Evolutionary conservation across 1,140 invertebrate species (phyloP).

Genomic region (Saxidomus purpurata): DNA sequence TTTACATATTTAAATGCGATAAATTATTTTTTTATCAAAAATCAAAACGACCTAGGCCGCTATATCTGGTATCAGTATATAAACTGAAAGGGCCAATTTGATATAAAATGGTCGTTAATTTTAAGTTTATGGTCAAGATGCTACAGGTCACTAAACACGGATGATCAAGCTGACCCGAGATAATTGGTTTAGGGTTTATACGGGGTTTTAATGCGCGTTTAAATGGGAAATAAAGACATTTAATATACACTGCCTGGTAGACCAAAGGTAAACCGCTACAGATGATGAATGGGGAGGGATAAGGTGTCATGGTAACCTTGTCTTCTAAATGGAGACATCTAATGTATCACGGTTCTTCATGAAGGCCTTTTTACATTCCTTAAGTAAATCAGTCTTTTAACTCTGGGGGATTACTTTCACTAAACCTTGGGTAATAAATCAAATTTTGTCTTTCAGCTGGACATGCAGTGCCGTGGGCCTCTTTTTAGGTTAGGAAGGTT

Average conservation of each 20-base stretch:
- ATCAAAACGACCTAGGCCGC: neutral
- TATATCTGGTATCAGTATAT: neutral
- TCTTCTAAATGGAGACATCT: neutral
- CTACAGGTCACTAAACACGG: neutral
- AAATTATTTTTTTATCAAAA: neutral
- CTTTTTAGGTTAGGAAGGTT: too few relatives aligned
- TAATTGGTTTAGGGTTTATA: slow-evolving; percentile 15
- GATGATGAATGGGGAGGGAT: neutral
- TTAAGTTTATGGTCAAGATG: neutral
- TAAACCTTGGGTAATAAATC: too few relatives aligned
- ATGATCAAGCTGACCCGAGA: neutral
- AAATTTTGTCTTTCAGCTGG: too few relatives aligned
- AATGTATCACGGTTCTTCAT: neutral
- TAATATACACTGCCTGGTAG: neutral
- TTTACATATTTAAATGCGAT: neutral
- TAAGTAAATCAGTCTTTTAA: neutral
- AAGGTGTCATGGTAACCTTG: neutral
- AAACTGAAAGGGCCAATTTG: neutral
- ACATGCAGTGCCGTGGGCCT: too few relatives aligned
- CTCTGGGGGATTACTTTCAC: too few relatives aligned
- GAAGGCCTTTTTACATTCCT: neutral
- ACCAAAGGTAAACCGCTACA: neutral
- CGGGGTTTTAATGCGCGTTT: neutral
- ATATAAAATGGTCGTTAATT: slow-evolving; percentile 1
- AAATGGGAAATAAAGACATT: neutral